phyloP scores from a whole-genome alignment of 1,140 invertebrate species.

The Palaemon carinicauda region DNA sequence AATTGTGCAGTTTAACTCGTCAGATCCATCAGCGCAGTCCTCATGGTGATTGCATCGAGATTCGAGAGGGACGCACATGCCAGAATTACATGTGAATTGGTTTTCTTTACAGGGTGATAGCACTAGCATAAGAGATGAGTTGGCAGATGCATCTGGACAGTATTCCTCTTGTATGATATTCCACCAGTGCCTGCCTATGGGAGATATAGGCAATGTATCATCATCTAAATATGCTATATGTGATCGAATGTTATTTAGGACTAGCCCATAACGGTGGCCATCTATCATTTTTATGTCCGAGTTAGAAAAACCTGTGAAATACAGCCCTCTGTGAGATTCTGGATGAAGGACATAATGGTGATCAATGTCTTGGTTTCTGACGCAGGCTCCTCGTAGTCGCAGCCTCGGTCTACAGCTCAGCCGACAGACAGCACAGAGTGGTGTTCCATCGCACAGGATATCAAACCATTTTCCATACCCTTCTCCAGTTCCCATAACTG shows the following conservation, averaged over 20 bases:
- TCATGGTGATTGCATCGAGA: constrained; percentile 24
- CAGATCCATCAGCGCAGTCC: constrained; percentile 42
- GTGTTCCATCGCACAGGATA: neutral
- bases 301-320: neutral
- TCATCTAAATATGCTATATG: neutral
- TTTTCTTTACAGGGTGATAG: neutral
- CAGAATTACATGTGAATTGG: constrained; percentile 25
- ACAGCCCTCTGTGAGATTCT: neutral
- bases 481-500: neutral
- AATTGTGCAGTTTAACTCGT: constrained; percentile 30
- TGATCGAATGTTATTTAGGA: neutral
- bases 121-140: neutral
- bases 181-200: neutral
- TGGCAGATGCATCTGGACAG: neutral
- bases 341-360: neutral
- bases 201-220: neutral
- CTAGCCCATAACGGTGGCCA: neutral
- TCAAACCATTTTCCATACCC: neutral
- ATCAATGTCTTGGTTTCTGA: neutral
- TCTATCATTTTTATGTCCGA: neutral
- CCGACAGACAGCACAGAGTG: neutral
- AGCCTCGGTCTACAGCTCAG: neutral
- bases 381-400: neutral
- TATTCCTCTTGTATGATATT: neutral
- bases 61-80: constrained; percentile 13